Base-by-base conservation (phyloP, 2,888 invertebrate genomes). In the Deladenus siricidicola region DNA sequence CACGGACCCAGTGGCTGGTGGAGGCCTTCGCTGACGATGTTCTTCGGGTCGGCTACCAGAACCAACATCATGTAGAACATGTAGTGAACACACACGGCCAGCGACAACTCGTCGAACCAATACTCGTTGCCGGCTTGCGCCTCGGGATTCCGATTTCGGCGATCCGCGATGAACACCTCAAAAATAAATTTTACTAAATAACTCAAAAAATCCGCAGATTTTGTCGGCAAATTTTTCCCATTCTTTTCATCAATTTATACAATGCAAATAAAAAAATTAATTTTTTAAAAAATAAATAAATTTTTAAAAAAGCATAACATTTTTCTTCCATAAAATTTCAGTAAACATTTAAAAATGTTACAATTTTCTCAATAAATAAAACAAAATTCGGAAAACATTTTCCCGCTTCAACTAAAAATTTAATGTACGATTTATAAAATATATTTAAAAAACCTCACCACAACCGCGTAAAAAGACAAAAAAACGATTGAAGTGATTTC, bases 1-100 rank as follows among this genome's bases (percentile, higher is more conserved):
- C 88, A 89, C 0, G 86, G 85, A 3, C 89, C 89, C 23, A 87
- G 84, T 0, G 85, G 85, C 80, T 89, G 87, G 75, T 88, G 88
- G 4, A 87, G 80, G 0, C 88, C 89, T 2, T 84, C 82, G 0
- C 87, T 85, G 63, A 85, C 80, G 75, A 87, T 86, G 47, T 83
- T 80, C 75, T 86, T 85, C 0, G 88, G 87, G 71, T 86, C 81
- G 58, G 85, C 85, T 74, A 85, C 84, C n/a, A 86, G 77, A 1
- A 85, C 85, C 67, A 87, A 84, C 43, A 80, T 76, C 79, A 85
- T 81, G 79, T 86, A 88, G 29, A 83, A 80, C 0, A 82, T 65
- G 74, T 86, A 89, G 78, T 89, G 87, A 0, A 86, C 52, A 42
- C 81, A 63, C 2, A 82, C 79, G 14, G 80, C 75, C 47, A 80